Conservation (phyloP, 2,888 invertebrate genomes). For the Anorthoa munda region DNA sequence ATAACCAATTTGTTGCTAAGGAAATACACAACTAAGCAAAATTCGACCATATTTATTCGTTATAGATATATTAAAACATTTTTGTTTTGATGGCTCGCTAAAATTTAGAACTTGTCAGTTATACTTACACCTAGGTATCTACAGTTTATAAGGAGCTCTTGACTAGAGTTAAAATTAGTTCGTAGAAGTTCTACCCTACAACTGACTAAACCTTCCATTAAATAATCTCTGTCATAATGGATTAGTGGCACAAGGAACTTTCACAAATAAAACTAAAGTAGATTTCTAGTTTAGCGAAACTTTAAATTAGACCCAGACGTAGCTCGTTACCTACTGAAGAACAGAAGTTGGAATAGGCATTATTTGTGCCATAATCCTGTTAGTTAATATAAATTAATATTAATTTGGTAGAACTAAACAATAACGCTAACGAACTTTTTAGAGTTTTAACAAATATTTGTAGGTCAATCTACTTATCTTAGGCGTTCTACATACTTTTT, state of each 20-base stretch:
- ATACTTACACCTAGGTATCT: background rate
- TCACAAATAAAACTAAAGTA: background rate
- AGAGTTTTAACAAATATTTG: too few species aligned
- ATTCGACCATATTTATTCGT: too few species aligned
- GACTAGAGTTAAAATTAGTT: background rate
- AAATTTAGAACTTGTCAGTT: background rate
- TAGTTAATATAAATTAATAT: too few species aligned
- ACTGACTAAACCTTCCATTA: background rate
- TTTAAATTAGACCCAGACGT: background rate
- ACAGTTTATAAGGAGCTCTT: background rate
- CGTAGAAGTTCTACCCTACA: background rate
- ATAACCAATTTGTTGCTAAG: too few species aligned
- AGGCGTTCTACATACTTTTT: too few species aligned
- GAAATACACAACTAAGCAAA: too few species aligned
- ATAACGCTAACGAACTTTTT: too few species aligned
- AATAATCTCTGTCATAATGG: slow-evolving; percentile 18
- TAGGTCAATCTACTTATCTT: too few species aligned
- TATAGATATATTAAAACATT: background rate
- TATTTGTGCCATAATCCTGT: too few species aligned
- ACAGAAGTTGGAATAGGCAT: too few species aligned
- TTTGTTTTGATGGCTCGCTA: background rate
- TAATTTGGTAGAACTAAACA: too few species aligned
- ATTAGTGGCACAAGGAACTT: slow-evolving; percentile 17
- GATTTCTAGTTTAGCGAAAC: background rate
- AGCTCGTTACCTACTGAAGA: background rate